Percentiles rank a stretch among this genome's conserved stretches.
Conservation (phyloP, 2,113 vertebrate species). For the Genyomyrus donnyi region DNA sequence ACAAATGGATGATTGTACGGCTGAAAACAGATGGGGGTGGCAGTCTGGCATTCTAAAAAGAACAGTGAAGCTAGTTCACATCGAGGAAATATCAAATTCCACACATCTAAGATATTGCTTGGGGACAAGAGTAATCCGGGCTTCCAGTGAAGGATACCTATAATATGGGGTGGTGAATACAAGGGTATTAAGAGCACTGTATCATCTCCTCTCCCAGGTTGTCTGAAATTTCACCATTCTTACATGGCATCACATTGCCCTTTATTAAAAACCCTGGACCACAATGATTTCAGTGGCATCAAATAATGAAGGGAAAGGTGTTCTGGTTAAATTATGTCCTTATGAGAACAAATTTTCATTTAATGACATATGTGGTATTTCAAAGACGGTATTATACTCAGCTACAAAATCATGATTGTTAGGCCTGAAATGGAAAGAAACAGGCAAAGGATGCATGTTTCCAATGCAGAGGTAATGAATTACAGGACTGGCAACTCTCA, state of each 20-base stretch:
- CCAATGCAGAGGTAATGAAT: not conserved
- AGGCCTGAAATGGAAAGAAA: not conserved
- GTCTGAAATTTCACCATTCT: not conserved
- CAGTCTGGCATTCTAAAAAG: not conserved
- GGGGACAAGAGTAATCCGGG: not conserved
- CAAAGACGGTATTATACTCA: not conserved
- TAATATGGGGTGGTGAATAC: not conserved
- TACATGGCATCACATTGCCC: not conserved
- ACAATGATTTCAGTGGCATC: not conserved
- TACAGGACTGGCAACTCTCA: too few species aligned
- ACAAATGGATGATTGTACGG: not conserved
- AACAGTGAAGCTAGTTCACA: not conserved
- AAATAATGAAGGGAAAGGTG: not conserved
- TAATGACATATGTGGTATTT: not conserved
- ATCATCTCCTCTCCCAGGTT: not conserved
- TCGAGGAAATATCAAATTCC: not conserved
- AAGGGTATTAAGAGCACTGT: not conserved
- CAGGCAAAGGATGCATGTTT: not conserved
- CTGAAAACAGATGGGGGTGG: not conserved
- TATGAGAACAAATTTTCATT: not conserved
- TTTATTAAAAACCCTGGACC: not conserved
- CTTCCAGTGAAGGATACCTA: not conserved
- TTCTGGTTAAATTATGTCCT: not conserved
- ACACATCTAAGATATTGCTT: conserved; percentile 8
- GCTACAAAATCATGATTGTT: not conserved